Evolutionary conservation across 2,797 vertebrate genomes (phyloP), one percentile per base, ranked within the genome.

Genomic region (Bryconaethiops microstoma): DNA sequence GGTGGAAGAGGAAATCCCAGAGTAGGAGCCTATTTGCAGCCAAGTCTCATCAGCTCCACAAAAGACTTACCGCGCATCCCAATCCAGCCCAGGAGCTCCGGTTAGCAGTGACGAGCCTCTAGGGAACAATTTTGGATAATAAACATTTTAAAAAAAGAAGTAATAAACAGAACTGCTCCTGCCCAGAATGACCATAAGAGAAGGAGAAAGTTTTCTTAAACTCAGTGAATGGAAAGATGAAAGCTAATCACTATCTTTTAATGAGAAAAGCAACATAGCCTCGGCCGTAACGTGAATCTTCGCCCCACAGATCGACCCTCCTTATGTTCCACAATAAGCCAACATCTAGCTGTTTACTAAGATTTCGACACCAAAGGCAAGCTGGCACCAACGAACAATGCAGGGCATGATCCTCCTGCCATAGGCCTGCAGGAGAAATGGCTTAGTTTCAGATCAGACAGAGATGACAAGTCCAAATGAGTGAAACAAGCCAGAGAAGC

Each of bases 391-490:
- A 19, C 62, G 19, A 63, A 63, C 60, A 60, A 25, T 23, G 57
- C 21, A 12, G 21, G 57, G n/a, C 12, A 13, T 1, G 35, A 29
- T 65, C 16, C 63, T 65, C n/a, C 63, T 65, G 63, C 63, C 63
- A 14, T 9, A 40, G 29, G 63, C 29, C 16, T 65, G 63, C 63
- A 65, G 63, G 16, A 65, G 63, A 40, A 40, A 40, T 4, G 19
- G 63, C 63, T 25, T 39, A 65, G 39, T 65, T 65, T 65, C 63
- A 65, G 63, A 65, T 19, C 29, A 65, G 29, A 40, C 7, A 19
- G 63, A 65, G 63, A 65, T 29, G 62, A 63, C 62, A 63, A 35
- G 62, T 63, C 29, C n/a, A 65, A 65, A 39, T 40, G 63, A 65
- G 63, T 19, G 35, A 65, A 65, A 40, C 63, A 40, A 65, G 35